These are phyloP conservation scores for Origma solitaria DNA, from an alignment of 2,113 vertebrate species.

Conservation along the genomic window DNA sequence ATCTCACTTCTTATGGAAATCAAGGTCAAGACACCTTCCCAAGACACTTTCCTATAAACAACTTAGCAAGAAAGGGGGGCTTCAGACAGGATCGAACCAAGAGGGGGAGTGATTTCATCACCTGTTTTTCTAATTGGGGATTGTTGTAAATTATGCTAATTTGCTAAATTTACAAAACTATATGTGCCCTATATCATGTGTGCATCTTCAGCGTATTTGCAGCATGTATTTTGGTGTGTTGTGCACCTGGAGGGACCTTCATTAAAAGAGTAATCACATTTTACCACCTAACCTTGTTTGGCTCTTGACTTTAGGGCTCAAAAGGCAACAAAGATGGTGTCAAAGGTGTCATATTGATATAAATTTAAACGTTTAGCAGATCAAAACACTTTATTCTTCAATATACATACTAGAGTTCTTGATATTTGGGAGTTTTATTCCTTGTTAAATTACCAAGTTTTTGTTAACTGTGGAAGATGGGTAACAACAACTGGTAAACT, in stretches of 20 bases:
- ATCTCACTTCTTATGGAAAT: not conserved
- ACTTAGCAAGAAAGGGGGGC: not conserved
- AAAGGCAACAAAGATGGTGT: not conserved
- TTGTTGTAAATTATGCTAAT: not conserved
- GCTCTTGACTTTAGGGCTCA: not conserved
- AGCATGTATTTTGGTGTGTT: fast-evolving
- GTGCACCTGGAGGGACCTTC: not conserved
- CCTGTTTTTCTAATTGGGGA: not conserved
- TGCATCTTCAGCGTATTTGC: fast-evolving
- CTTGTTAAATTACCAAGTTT: not conserved
- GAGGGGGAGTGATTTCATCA: not conserved
- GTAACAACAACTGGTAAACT: not conserved
- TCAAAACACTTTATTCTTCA: not conserved
- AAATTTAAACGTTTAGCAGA: not conserved
- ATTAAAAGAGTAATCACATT: not conserved
- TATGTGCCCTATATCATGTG: fast-evolving
- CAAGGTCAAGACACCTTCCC: not conserved
- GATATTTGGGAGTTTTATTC: not conserved
- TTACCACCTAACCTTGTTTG: not conserved
- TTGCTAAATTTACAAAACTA: not conserved
- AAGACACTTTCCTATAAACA: not conserved
- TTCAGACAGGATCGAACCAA: not conserved
- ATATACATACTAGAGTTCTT: not conserved
- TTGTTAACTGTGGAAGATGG: not conserved
- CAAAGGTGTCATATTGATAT: not conserved